Evolutionary conservation across 2,888 invertebrate species (phyloP), one percentile per base, ranked within the genome.

Genomic region (Griposia aprilina): DNA sequence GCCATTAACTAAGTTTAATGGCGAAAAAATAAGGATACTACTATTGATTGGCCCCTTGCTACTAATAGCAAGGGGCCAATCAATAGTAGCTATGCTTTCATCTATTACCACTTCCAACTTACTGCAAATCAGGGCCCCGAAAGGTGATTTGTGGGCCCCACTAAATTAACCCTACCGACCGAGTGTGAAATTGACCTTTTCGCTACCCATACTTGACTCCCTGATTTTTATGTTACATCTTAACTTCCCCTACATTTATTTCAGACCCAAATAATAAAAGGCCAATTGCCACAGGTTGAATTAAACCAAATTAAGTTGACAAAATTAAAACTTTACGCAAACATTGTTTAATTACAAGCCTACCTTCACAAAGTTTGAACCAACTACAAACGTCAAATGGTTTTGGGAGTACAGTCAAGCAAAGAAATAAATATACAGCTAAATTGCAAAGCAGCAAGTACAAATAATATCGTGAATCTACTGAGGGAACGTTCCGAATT

Each of bases 121-220:
- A 70, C 13, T 65, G n/a, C n/a, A 72, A 78, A 78, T 78, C 65
- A 65, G 11, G 7, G 41, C 1, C 26, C 55, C 23, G 17, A 7
- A 57, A 65, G 30, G 50, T 70, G 57, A 78, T 74, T 82, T 78
- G 48, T 20, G 15, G 30, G 17, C 4, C 63, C 68, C 30, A 69
- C 36, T 68, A 65, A 75, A 75, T 59, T 78, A 65, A 52, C 63
- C 63, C 36, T 50, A 65, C 72, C 57, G 41, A 52, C 69, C 48
- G 75, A 62, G 65, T 75, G 52, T 62, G 57, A 73, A 80, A 83
- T 83, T 75, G 63, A 74, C 80, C 69, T 57, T 75, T 73, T 62
- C 2, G 10, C 17, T 41, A 52, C 60, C n/a, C 48, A 30, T 72
- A 68, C 59, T 63, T 57, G 59, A 63, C 41, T 66, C 36, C 23